Evolutionary conservation across 2,113 vertebrate species (phyloP).

Genomic region (Cyprinodon variegatus): DNA sequence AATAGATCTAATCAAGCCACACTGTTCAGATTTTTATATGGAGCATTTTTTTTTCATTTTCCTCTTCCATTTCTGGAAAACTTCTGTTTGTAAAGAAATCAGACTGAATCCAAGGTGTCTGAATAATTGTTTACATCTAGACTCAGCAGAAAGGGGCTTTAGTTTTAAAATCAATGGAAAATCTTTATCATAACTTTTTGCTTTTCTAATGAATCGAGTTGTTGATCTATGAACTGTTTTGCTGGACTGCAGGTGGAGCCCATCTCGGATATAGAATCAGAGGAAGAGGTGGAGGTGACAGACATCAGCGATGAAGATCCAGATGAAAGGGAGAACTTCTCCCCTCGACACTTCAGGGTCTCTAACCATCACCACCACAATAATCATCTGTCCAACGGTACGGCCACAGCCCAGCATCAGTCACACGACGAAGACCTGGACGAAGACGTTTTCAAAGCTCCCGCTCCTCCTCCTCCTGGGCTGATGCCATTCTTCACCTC

Average conservation of each 20-base stretch:
- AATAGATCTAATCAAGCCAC: too few relatives aligned
- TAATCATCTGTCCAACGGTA: slow-evolving; percentile 55
- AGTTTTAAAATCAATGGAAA: not conserved
- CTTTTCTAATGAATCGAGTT: not conserved
- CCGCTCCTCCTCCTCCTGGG: slow-evolving; percentile 77
- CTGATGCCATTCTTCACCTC: slow-evolving; percentile 67
- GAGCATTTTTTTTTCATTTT: too few relatives aligned
- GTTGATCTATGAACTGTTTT: not conserved
- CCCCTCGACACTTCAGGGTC: slow-evolving; percentile 49
- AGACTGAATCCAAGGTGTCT: not conserved
- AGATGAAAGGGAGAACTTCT: slow-evolving; percentile 77
- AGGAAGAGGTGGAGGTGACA: slow-evolving; percentile 89
- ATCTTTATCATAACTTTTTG: not conserved
- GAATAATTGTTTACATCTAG: not conserved
- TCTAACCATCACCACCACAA: slow-evolving; percentile 47
- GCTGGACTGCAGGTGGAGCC: slow-evolving; percentile 83
- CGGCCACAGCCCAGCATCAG: slow-evolving; percentile 40
- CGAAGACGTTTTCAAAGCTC: slow-evolving; percentile 91
- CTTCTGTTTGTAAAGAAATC: too few relatives aligned
- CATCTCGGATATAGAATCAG: slow-evolving; percentile 91
- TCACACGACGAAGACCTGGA: slow-evolving; percentile 84
- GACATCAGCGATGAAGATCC: slow-evolving; percentile 89
- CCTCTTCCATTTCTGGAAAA: too few relatives aligned
- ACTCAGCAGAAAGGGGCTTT: not conserved
- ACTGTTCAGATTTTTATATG: too few relatives aligned